Base-by-base conservation (phyloP, 1,140 invertebrate species). In the Metaphire vulgaris region DNA sequence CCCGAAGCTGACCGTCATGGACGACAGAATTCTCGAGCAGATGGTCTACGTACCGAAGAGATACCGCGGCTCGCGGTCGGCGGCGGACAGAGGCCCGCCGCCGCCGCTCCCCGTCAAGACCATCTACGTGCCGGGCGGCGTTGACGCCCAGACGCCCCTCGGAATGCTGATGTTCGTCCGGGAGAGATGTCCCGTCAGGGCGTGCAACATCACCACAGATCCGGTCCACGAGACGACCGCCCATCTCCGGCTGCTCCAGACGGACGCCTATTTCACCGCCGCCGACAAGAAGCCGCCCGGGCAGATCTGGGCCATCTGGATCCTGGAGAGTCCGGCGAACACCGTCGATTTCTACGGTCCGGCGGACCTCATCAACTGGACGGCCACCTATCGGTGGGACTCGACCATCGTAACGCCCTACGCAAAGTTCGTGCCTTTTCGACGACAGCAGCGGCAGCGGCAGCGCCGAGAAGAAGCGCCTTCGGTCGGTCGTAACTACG, bases 311-410 rank as follows among this genome's bases (percentile, higher is more conserved):
- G 91, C 91, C n/a, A 90, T 92, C 72, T 88, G 89, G 75, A 88
- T 91, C 65, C 90, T 93, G 89, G 92, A 92, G 84, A 88, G 89
- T n/a, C 89, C 89, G 56, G 88, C 89, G 66, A 88, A 90, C 67
- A 70, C 72, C 33, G 26, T 41, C 82, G 34, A 34, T n/a, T 29
- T 64, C 41, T 28, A n/a, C 30, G 72, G 34, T 14, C 33, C 34
- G 28, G 41, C 33, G 16, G 56, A 29, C 26, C 41, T 34, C 26
- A 73, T 78, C 33, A 78, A 78, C 68, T 70, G 72, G 31, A 76
- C 77, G 1, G 41, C 75, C 2, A 78, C 77, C 33, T 78, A 71
- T 69, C 68, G 77, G 34, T 33, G 56, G 26, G 74, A 72, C 32
- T 78, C 77, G 26, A 73, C 73, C 33, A 78, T 78, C 31, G 74